Base-by-base conservation (phyloP, 2,888 invertebrate species). In the Trachelus stipa region DNA sequence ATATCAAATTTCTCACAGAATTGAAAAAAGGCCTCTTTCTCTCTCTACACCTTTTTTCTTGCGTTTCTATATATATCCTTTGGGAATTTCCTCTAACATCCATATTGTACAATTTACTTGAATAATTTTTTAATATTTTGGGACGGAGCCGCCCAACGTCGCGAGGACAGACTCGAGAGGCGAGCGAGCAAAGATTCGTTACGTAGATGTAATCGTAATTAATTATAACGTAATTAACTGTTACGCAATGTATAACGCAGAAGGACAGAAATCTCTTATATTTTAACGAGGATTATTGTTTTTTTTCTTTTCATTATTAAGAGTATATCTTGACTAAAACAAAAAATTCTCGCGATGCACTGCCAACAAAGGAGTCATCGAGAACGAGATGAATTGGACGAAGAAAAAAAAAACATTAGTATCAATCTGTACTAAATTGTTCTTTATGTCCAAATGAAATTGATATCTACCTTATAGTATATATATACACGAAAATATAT, bases 131-230 rank as follows among this genome's bases (percentile, higher is more conserved):
- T 34, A 76, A 79, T 74, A 80, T 73, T 71, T 73, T 77, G 73
- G 78, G 82, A 88, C 85, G 85, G 83, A 89, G 88, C 88, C 86
- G 88, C 81, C 87, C 87, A 88, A 90, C 88, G 88, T 89, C 85
- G 86, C 86, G 83, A 81, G 81, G 82, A 81, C 69, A 81, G 82
- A 86, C 85, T 85, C 85, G 79, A 87, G 77, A 77, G 78, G 74
- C 71, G 71, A 12, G 71, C 71, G 71, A 31, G 71, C 71, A 34
- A 33, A 71, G 31, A 71, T 15, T 71, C 71, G 56, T 23, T 56
- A 56, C 56, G 23, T 56, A 56, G 56, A 9, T 23, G 1, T 56
- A 56, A 56, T 79, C 82, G 82, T 85, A 84, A n/a, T 74, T 74
- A 37, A 74, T 37, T 23, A 30, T 34, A 34, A 73, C 35, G 11